Evolutionary conservation across 2,113 vertebrate species (phyloP), one percentile per base, ranked within the genome.

Genomic region (Zosterops borbonicus): DNA sequence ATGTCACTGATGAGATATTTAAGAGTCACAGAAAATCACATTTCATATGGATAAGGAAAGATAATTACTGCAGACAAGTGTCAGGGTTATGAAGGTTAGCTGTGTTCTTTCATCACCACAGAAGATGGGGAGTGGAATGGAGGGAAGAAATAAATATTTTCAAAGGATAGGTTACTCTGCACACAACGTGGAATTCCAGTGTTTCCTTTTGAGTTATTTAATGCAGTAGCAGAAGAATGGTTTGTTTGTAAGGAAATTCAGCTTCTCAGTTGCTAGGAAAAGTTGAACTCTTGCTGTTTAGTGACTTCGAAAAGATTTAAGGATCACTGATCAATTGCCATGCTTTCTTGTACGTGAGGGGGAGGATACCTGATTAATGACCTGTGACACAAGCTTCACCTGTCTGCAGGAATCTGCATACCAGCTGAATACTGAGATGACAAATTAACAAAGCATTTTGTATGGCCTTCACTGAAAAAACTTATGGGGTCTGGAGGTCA

Each of bases 361-460:
- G 46, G 16, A 81, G 60, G 78, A 56, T 41, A 89, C 37, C 50
- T 80, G 90, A 83, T 87, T 92, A 56, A 58, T 94, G 64, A 47
- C 81, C 79, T 90, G 29, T 68, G 90, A 89, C 59, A 91, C 7
- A 27, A 22, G 59, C 62, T 89, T 96, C 79, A 92, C 81, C 76
- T 90, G 55, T 89, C 76, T 4, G 13, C 41, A 52, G 84, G 69
- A 96, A 92, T 65, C 29, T 75, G 68, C 60, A 64, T 91, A 68
- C 83, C 65, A 80, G 41, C 64, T 60, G 56, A 92, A 78, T 84
- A 52, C 89, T 59, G 41, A 89, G 74, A 94, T 80, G 75, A 77
- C 46, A 95, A 69, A 68, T 81, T 87, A 77, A 31, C 87, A 90
- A 96, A 71, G 68, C 68, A 53, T 93, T 93, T 84, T 64, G 14